Base-by-base conservation (phyloP, 2,797 vertebrate species). In the Antrozous pallidus region DNA sequence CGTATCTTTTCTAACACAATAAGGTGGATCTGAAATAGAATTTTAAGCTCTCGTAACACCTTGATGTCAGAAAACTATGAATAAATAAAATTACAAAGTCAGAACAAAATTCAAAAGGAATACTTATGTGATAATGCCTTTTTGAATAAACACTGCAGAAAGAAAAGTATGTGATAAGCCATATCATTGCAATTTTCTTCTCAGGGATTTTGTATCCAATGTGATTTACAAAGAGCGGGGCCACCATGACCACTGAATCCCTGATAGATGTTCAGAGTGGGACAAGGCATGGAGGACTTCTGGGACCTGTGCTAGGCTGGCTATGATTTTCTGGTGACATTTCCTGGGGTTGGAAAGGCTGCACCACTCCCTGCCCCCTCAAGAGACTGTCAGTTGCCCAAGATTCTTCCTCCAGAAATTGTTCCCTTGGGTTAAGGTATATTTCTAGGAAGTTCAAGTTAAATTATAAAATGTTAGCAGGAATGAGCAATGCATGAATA, bases 51-150 rank as follows among this genome's bases (percentile, higher is more conserved):
- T 81, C 67, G 70, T 31, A 91, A 45, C 56, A 91, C 42, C 69
- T 87, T 75, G 69, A 89, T 38, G 87, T 70, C 42, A 81, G 87
- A 91, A 85, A 88, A 79, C 24, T 73, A 91, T 77, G 86, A 94
- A 93, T 91, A 96, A 94, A 91, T 94, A 96, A 91, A 95, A 96
- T 93, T 75, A 61, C 40, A 70, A 67, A 94, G 82, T 90, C 84
- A 94, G 91, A 96, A 89, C 1, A 9, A 63, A 96, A 73, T 96
- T 96, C 69, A 24, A 77, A 94, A 90, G 63, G 67, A 88, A 88
- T 87, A 67, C 11, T 54, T 54, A 5, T 47, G 77, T 81, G n/a
- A 87, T 93, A 83, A 91, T 89, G 63, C 26, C 73, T 71, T 91
- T 95, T 96, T 56, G 58, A 81, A 84, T 91, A 91, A 93, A 73